A percentile compares a stretch with the other conserved stretches of the same genome.
These are phyloP conservation scores for Trichopria drosophilae DNA, from an alignment of 2,888 invertebrate species.

Conservation along the genomic window DNA sequence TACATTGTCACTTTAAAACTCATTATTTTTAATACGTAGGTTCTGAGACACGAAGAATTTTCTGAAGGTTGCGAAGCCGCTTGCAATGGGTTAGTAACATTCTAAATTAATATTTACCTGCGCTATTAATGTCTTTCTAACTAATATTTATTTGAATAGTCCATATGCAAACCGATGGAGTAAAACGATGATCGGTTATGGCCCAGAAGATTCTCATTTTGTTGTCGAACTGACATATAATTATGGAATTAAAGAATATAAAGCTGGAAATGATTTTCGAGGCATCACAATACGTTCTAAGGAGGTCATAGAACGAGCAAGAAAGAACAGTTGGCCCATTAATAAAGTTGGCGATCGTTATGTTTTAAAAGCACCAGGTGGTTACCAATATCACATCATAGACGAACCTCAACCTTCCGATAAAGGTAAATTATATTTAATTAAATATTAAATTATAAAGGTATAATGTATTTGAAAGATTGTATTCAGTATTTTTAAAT, in stretches of 20 bases:
- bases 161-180: constrained; percentile 98
- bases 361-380: constrained; percentile 84
- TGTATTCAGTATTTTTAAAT: constrained; percentile 6
- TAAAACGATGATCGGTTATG: constrained; percentile 99
- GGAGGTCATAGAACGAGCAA: constrained; percentile 75
- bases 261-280: constrained; percentile 88
- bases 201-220: constrained; percentile 91
- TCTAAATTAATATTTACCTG: not conserved
- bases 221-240: constrained; percentile 97
- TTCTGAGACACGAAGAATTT: constrained; percentile 96
- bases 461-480: not conserved
- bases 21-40: constrained; percentile 60
- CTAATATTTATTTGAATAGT: constrained; percentile 61
- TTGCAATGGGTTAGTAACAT: constrained; percentile 84
- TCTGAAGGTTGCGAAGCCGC: constrained; percentile 94
- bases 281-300: constrained; percentile 83
- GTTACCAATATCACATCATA: constrained; percentile 82
- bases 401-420: constrained; percentile 71
- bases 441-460: not conserved
- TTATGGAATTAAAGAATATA: constrained; percentile 87
- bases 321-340: constrained; percentile 72
- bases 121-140: not conserved
- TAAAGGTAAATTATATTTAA: constrained; percentile 60
- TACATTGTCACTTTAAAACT: constrained; percentile 11
- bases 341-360: constrained; percentile 65